Base-by-base conservation (phyloP, 2,797 vertebrate genomes). In the Taenioides sp. region DNA sequence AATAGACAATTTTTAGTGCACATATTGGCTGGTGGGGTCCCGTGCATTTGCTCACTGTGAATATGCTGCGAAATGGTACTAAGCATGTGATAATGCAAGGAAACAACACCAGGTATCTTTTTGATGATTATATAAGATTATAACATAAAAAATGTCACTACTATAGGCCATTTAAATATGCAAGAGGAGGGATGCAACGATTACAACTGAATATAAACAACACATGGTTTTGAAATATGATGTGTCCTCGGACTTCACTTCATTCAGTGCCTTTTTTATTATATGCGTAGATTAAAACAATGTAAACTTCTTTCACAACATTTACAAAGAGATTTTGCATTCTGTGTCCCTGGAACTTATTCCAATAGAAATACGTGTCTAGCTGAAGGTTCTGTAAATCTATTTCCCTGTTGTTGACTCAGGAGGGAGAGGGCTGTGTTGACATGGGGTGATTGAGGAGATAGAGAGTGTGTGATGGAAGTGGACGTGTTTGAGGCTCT, bases 331-430 rank as follows among this genome's bases (percentile, higher is more conserved):
- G 43, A 47, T 16, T 65, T 67, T 25, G 65, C 65, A 40, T 9
- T 4, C 31, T 31, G 59, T 28, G 14, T 65, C 71, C 63, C 57
- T 69, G 69, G 52, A 55, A 64, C 64, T 71, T 71, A 55, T 58
- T 37, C 71, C 60, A 47, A 69, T 68, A 71, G 28, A 66, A n/a
- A 40, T 55, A 52, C 52, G 14, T 16, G 0, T n/a, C 72, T 61
- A 55, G 60, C 76, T 75, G 70, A 75, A 68, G 62, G 70, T 70
- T 69, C 62, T 43, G 59, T 27, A 77, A 78, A 81, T 82, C 52
- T 73, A 74, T 76, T 80, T 78, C 78, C 68, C 40, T 66, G 69
- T 62, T 84, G 76, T 82, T 79, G 78, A 74, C 72, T 69, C 71
- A 52, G 43, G 27, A 72, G 73, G 71, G 75, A 70, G 55, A 50